Evolutionary conservation across 2,113 vertebrate genomes (phyloP).

Genomic region (Cryptomyrus ogoouensis): DNA sequence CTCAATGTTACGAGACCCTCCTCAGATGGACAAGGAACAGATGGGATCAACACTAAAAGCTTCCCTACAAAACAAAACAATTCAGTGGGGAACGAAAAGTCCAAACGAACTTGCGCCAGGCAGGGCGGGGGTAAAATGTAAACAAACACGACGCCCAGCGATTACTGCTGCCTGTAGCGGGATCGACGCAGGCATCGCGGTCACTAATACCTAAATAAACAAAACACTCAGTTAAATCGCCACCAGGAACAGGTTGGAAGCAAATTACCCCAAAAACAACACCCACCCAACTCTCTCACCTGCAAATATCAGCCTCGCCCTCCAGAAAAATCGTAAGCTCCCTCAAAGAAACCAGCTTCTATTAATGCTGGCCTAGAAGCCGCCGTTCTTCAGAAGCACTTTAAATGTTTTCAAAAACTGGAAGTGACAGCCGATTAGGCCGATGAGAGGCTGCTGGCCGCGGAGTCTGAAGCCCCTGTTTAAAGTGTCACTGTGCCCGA

Average conservation of each 20-base stretch:
- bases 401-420: not conserved
- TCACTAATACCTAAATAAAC: not conserved
- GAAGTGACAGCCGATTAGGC: not conserved
- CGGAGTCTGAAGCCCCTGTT: not conserved
- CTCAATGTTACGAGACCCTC: not conserved
- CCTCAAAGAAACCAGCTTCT: not conserved
- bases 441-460: not conserved
- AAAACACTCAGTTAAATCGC: not conserved
- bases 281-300: not conserved
- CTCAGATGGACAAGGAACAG: not conserved
- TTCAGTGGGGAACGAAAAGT: not conserved
- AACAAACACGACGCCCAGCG: not conserved
- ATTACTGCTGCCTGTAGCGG: not conserved
- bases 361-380: not conserved
- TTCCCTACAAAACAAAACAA: not conserved
- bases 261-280: not conserved
- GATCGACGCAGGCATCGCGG: not conserved
- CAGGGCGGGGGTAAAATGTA: not conserved
- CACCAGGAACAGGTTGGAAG: not conserved
- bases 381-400: not conserved
- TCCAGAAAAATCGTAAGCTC: not conserved
- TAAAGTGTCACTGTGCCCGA: not conserved
- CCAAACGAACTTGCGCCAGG: not conserved
- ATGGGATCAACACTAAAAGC: not conserved
- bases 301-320: not conserved